Conservation (phyloP, 2,113 vertebrate species). For the Daboia siamensis region DNA sequence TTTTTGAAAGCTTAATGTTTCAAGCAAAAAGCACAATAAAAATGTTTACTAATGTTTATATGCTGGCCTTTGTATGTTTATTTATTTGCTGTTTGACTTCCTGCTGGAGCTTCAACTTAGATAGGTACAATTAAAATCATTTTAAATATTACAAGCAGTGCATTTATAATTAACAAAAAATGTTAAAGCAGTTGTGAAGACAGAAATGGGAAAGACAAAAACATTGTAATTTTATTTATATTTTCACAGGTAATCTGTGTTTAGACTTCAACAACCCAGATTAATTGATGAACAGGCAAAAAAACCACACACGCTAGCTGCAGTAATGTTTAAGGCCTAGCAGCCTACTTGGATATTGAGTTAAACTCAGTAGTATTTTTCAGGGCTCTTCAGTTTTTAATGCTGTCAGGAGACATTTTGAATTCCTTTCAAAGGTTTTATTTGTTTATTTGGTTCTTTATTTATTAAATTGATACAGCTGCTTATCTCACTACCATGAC, state of each 20-base stretch:
- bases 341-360: neutral
- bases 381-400: neutral
- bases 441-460: neutral
- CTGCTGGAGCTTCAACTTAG: neutral
- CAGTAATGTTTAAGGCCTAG: neutral
- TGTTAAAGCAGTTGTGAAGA: neutral
- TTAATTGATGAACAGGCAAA: neutral
- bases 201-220: neutral
- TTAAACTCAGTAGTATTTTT: neutral
- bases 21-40: slow-evolving; percentile 44
- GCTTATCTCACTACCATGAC: neutral
- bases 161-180: neutral
- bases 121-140: neutral
- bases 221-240: no score
- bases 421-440: neutral
- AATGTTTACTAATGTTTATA: slow-evolving; percentile 37
- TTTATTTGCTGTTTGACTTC: neutral
- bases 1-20: slow-evolving; percentile 47
- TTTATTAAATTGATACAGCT: neutral
- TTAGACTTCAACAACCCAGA: neutral
- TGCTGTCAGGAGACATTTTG: neutral
- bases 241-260: neutral
- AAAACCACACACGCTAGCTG: neutral
- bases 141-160: neutral
- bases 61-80: neutral